Base-by-base conservation (phyloP, 2,113 vertebrate species). In the Megaceryle torquata region DNA sequence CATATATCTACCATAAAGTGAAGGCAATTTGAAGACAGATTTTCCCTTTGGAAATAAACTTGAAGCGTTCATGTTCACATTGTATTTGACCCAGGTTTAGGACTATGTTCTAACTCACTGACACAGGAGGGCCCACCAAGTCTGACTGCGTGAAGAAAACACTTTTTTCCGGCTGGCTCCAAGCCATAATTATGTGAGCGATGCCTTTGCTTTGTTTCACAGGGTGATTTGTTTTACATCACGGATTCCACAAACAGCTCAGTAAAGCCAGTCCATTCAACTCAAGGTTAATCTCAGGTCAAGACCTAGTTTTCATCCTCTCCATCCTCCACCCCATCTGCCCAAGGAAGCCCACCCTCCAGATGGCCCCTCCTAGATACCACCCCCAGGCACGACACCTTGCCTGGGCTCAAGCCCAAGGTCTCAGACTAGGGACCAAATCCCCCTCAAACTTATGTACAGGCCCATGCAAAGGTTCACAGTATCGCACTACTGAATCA, bases 11-110 rank as follows among this genome's bases (percentile, higher is more conserved):
- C 69, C 86, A 97, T 88, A 95, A 96, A 88, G 10, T 69, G 70
- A 81, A 64, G n/a, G 31, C 60, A 91, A 93, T 76, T 87, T 88
- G 69, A 91, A 95, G 81, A 68, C 54, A 88, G 59, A 64, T 79
- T 76, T 94, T 94, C 71, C 53, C 72, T 70, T 84, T 90, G 50
- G 74, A 95, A 96, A n/a, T 46, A 82, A 89, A 95, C 35, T 93
- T 14, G 15, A 80, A 86, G 39, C 7, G 7, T 68, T 22, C 7
- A 35, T 84, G 56, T 68, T 97, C 91, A 15, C 1, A 41, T 6
- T 44, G 19, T 21, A 70, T 82, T 88, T 86, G 60, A 93, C 76
- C 15, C 17, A 54, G 21, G 5, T 63, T 79, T 63, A 88, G n/a
- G 54, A 57, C 44, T 50, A 4, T 15, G 8, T 60, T 69, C 53